Percentiles rank a stretch among this genome's conserved stretches.
phyloP scores from a whole-genome alignment of 2,797 vertebrate genomes.

The Botia kubotai region DNA sequence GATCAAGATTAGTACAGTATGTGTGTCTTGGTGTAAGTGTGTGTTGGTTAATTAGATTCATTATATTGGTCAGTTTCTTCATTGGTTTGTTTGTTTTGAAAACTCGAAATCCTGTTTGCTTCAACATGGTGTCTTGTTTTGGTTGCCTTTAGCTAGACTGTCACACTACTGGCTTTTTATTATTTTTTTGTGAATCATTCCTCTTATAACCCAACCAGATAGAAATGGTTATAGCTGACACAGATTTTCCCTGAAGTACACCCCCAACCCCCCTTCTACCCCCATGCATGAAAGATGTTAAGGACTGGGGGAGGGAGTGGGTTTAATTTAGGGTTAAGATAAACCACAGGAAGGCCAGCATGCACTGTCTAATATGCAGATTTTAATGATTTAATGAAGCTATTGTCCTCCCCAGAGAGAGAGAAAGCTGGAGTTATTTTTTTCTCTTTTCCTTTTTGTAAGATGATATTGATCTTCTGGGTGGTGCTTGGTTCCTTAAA shows the following conservation, averaged over 20 bases:
- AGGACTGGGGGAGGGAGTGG: slow-evolving; percentile 37
- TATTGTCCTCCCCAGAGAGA: slow-evolving; percentile 14
- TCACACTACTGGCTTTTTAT: slow-evolving; percentile 1
- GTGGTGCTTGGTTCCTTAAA: slow-evolving; percentile 22
- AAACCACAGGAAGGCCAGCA: slow-evolving; percentile 23
- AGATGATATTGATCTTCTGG: slow-evolving; percentile 34
- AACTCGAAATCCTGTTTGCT: neutral
- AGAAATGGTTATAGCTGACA: slow-evolving; percentile 30
- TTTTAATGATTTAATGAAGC: slow-evolving; percentile 50
- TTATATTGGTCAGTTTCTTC: neutral
- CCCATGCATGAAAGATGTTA: slow-evolving; percentile 17
- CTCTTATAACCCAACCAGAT: slow-evolving; percentile 5
- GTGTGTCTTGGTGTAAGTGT: neutral
- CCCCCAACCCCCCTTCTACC: slow-evolving; percentile 33
- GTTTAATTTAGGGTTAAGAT: slow-evolving; percentile 50
- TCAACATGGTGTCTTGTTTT: neutral
- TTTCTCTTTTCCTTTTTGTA: slow-evolving; percentile 19
- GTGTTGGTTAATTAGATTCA: neutral
- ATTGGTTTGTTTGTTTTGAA: neutral
- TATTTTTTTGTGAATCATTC: neutral
- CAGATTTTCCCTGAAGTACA: slow-evolving; percentile 35
- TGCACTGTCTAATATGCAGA: slow-evolving; percentile 26
- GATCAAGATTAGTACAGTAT: neutral
- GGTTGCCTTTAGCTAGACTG: neutral
- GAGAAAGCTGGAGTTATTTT: slow-evolving; percentile 10